Conservation (phyloP, 2,113 vertebrate genomes). For the Eudorcas thomsonii region DNA sequence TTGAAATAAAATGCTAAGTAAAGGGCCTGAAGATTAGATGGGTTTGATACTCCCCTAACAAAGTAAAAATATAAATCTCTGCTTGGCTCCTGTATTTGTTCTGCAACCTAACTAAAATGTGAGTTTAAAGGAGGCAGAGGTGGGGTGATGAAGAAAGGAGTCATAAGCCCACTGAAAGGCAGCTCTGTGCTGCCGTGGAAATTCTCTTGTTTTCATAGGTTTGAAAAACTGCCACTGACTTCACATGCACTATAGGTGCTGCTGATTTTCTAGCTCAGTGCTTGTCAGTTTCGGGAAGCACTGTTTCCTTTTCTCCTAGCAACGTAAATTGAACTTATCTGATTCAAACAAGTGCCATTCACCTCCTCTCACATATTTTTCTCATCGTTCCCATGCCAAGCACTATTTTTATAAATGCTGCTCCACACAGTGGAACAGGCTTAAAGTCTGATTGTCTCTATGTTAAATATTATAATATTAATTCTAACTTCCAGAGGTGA, state of each 20-base stretch:
- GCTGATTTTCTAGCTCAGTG: conserved; percentile 67
- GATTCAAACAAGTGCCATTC: conserved; percentile 67
- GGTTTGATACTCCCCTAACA: not conserved
- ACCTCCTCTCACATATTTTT: conserved; percentile 33
- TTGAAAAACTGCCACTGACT: not conserved
- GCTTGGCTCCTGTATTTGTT: not conserved
- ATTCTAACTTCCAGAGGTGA: conserved; percentile 30
- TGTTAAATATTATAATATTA: conserved; percentile 14
- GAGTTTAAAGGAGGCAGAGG: not conserved
- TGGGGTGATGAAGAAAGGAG: not conserved
- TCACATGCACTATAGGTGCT: not conserved
- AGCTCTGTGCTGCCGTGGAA: not conserved
- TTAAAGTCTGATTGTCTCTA: not conserved
- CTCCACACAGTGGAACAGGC: not conserved
- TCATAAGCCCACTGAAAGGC: not conserved
- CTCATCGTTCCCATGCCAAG: conserved; percentile 22
- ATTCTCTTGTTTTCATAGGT: not conserved
- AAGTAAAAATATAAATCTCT: not conserved
- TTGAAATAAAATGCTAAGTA: not conserved
- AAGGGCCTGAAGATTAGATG: not conserved
- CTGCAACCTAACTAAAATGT: not conserved
- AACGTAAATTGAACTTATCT: conserved; percentile 65
- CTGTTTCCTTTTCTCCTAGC: conserved; percentile 67
- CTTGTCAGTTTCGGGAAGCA: conserved; percentile 54
- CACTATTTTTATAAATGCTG: conserved; percentile 19